These are phyloP conservation scores for Acrossocheilus fasciatus DNA, from an alignment of 2,797 vertebrate genomes.

Conservation along the genomic window DNA sequence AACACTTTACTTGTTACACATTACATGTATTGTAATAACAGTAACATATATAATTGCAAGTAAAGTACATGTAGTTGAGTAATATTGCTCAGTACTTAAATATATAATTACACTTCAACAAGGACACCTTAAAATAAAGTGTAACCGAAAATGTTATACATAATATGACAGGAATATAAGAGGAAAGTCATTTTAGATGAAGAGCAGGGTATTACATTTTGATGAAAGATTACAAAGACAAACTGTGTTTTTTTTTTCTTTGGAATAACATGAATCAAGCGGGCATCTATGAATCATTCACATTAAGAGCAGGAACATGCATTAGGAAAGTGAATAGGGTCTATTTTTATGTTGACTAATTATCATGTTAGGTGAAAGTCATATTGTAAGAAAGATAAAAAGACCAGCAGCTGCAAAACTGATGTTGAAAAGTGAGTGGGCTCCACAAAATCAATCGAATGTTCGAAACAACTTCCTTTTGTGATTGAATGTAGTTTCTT, in stretches of 20 bases:
- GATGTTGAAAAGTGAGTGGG: slow-evolving; percentile 1
- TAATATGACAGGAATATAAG: too few species aligned
- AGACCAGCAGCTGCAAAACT: background rate
- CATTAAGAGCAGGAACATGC: background rate
- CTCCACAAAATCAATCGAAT: too few species aligned
- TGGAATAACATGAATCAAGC: background rate
- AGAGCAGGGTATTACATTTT: background rate
- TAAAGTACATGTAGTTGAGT: too few species aligned
- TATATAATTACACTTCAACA: too few species aligned
- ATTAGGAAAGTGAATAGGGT: background rate
- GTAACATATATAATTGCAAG: too few species aligned
- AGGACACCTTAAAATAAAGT: background rate
- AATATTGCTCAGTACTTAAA: too few species aligned
- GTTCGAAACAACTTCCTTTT: too few species aligned
- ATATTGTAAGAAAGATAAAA: background rate
- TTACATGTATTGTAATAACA: too few species aligned
- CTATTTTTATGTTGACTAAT: background rate
- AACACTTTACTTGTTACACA: too few species aligned
- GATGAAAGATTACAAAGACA: background rate
- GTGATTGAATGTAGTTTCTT: too few species aligned
- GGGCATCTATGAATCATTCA: background rate
- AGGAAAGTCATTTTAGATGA: background rate
- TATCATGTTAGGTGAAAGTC: background rate
- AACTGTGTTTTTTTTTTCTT: background rate
- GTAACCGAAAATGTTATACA: too few species aligned